Evolutionary conservation across 2,113 vertebrate species (phyloP).

Genomic region (Scomber colias): DNA sequence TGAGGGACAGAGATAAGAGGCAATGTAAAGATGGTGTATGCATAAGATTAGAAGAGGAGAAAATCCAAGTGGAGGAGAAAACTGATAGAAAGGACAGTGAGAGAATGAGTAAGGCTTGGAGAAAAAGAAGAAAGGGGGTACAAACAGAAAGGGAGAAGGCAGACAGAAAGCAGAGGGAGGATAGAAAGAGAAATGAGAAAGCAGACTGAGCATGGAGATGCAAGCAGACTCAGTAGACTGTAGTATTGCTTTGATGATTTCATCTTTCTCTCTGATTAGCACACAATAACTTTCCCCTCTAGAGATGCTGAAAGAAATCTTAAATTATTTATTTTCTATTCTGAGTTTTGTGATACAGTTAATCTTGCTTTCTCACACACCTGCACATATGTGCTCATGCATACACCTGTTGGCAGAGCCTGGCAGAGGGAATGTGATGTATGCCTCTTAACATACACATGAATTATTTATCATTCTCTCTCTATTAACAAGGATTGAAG

Average conservation of each 20-base stretch:
- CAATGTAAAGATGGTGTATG: constrained; percentile 8
- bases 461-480: background rate
- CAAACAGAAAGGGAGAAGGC: background rate
- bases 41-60: background rate
- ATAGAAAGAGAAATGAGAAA: constrained; percentile 36
- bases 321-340: constrained; percentile 51
- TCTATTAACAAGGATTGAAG: background rate
- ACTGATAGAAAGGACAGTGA: background rate
- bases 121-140: background rate
- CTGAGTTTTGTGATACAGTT: constrained; percentile 42
- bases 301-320: constrained; percentile 56
- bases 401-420: background rate
- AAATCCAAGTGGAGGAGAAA: background rate
- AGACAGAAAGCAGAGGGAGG: constrained; percentile 16
- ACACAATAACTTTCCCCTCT: constrained; percentile 53
- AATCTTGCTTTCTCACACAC: constrained; percentile 20
- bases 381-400: background rate
- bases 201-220: constrained; percentile 37
- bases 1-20: background rate
- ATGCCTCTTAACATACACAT: constrained; percentile 1
- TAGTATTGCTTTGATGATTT: constrained; percentile 64
- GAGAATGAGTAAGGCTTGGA: background rate
- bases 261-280: constrained; percentile 69
- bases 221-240: constrained; percentile 49
- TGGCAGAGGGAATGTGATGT: background rate